Evolutionary conservation across 2,113 vertebrate genomes (phyloP).

Genomic region (Vulpes lagopus): DNA sequence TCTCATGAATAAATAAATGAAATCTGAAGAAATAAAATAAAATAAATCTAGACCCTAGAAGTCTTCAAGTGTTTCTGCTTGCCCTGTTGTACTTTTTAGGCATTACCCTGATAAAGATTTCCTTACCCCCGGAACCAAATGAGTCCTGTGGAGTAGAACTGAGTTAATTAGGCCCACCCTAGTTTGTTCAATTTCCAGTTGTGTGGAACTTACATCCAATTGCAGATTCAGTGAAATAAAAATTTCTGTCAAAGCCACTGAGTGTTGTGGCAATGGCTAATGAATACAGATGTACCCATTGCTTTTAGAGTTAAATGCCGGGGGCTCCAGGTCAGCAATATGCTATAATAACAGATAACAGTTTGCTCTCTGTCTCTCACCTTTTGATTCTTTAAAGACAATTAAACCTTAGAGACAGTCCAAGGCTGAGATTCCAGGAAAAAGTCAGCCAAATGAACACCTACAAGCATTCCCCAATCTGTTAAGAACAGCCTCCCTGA

Average conservation of each 20-base stretch:
- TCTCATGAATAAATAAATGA: too few species aligned
- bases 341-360: neutral
- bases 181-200: neutral
- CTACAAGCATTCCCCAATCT: neutral
- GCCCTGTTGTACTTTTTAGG: neutral
- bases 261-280: neutral
- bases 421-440: neutral
- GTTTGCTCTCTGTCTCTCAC: neutral
- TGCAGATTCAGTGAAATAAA: neutral
- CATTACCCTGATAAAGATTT: neutral
- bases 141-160: neutral
- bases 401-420: neutral
- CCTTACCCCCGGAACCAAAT: neutral
- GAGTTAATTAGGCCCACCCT: neutral
- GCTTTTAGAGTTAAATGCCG: conserved; percentile 25
- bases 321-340: neutral
- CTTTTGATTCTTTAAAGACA: conserved; percentile 25
- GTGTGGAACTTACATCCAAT: neutral
- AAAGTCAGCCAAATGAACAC: neutral
- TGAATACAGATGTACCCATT: neutral
- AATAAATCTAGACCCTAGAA: neutral
- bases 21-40: too few species aligned
- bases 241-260: neutral
- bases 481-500: neutral
- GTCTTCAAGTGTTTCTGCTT: neutral